Percentiles rank a stretch among this genome's conserved stretches.
Evolutionary conservation across 2,888 invertebrate species (phyloP).

Genomic region (Tenthredo amoena): DNA sequence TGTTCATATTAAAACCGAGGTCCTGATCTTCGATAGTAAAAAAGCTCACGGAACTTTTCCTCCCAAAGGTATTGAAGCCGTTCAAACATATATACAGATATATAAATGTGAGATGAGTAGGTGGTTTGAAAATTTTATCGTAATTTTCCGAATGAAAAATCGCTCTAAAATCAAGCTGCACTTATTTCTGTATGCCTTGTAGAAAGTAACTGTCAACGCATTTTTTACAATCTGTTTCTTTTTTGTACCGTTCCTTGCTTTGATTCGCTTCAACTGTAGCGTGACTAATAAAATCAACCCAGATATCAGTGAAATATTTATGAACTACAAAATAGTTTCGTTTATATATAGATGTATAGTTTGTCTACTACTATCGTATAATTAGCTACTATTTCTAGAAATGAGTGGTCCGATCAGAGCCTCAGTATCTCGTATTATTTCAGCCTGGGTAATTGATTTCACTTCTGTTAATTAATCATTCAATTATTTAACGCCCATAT

Average conservation of each 20-base stretch:
- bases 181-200: neutral
- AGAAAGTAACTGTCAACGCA: conserved; percentile 3
- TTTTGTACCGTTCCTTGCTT: neutral
- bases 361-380: neutral
- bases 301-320: conserved; percentile 22
- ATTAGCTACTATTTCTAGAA: neutral
- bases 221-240: neutral
- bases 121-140: neutral
- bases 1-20: neutral
- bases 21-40: neutral
- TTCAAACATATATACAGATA: neutral
- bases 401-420: neutral
- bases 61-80: neutral
- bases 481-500: neutral
- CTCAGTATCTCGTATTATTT: neutral
- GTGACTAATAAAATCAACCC: conserved; percentile 13
- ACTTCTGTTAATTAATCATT: neutral
- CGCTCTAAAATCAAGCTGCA: neutral
- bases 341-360: neutral
- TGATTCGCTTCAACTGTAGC: neutral
- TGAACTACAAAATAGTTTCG: neutral
- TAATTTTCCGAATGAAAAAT: neutral
- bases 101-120: neutral
- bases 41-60: neutral
- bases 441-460: neutral